A percentile compares a stretch with the other conserved stretches of the same genome.
These are phyloP conservation scores for Nasonovia ribisnigri DNA, from an alignment of 2,888 invertebrate genomes.

Conservation along the genomic window DNA sequence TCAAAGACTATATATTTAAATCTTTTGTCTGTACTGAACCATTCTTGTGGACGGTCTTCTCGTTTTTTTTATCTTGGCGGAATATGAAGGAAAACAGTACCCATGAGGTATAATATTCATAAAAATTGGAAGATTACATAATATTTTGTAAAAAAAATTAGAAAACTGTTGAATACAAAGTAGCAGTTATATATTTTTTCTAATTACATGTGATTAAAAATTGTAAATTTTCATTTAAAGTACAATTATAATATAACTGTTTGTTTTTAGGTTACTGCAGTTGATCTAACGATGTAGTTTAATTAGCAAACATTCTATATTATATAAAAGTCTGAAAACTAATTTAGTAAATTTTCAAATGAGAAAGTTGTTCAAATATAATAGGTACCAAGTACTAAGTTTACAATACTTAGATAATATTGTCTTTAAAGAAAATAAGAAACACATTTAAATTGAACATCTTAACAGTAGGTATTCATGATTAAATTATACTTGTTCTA, in stretches of 20 bases:
- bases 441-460: neutral
- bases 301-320: neutral
- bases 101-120: neutral
- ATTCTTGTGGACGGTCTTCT: neutral
- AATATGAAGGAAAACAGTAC: neutral
- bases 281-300: neutral
- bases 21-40: neutral
- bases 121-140: neutral
- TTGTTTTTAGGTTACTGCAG: neutral
- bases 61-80: neutral
- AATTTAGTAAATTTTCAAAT: neutral
- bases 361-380: constrained; percentile 5
- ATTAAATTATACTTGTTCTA: neutral
- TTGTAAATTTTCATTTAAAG: neutral
- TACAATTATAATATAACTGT: constrained; percentile 12
- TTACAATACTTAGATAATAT: neutral
- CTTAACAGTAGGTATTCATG: neutral
- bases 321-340: neutral
- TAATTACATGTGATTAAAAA: neutral
- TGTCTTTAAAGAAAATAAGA: neutral
- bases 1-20: neutral
- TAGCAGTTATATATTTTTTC: neutral
- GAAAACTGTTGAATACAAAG: neutral
- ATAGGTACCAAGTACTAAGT: neutral
- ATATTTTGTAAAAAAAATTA: neutral